phyloP scores from a whole-genome alignment of 2,797 vertebrate genomes.

The Enteromius thamalakanensis region DNA sequence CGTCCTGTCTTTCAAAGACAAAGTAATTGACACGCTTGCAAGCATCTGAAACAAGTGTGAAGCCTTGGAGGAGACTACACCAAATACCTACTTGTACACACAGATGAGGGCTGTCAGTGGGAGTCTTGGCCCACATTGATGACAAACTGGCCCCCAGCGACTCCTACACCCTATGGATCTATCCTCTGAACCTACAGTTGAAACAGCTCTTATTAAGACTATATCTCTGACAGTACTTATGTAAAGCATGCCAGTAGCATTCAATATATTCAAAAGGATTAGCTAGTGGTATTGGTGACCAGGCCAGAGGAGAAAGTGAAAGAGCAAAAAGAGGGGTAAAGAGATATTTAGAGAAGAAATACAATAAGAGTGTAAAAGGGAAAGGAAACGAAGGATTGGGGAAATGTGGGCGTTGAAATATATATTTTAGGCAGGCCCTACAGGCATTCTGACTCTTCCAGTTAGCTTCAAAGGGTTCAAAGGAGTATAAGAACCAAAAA shows the following conservation, averaged over 20 bases:
- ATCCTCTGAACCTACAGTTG: constrained; percentile 14
- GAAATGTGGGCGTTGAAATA: constrained; percentile 48
- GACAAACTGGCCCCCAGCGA: constrained; percentile 6
- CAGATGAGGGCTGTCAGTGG: constrained; percentile 1
- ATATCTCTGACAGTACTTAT: background rate
- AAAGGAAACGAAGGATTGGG: constrained; percentile 29
- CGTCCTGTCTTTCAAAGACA: constrained; percentile 22
- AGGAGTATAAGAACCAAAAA: constrained; percentile 45
- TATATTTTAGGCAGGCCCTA: constrained; percentile 58
- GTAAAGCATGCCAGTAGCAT: background rate
- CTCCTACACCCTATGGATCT: background rate
- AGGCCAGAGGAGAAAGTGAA: background rate
- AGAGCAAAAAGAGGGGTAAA: background rate
- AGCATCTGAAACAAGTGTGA: constrained; percentile 23
- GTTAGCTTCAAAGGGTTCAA: constrained; percentile 59
- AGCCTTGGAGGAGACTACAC: background rate
- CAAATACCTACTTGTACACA: constrained; percentile 3
- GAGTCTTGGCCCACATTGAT: background rate
- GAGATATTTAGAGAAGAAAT: background rate
- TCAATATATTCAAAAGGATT: constrained; percentile 20
- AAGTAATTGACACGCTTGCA: constrained; percentile 39
- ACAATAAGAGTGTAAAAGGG: constrained; percentile 18
- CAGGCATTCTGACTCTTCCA: constrained; percentile 57
- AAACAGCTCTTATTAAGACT: background rate
- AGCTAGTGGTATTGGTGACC: constrained; percentile 20